Evolutionary conservation across 2,113 vertebrate species (phyloP).

Genomic region (Speoplatyrhinus poulsoni): DNA sequence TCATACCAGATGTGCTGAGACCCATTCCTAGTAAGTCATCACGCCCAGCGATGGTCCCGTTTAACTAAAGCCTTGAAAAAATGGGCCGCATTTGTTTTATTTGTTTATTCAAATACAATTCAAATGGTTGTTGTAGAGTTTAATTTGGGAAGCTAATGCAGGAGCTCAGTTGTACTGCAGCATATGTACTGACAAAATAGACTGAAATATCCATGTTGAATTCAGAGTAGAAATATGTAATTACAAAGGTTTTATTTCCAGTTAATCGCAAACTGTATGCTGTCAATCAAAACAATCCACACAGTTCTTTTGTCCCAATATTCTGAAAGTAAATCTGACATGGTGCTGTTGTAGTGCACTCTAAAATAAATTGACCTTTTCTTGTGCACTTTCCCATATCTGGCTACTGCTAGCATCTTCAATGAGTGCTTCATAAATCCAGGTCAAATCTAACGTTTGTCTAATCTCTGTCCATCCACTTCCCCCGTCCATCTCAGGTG

Average conservation of each 20-base stretch:
- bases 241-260: no score
- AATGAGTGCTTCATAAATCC: no score
- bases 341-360: neutral
- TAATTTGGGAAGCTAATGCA: neutral
- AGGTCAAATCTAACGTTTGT: neutral
- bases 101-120: neutral
- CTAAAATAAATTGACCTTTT: neutral
- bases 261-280: neutral
- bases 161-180: no score
- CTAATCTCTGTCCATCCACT: neutral
- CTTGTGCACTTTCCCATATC: neutral
- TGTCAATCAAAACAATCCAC: no score
- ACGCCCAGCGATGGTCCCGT: neutral
- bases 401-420: neutral
- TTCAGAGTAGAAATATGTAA: no score
- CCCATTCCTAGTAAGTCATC: slow-evolving; percentile 89
- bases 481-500: slow-evolving; percentile 74
- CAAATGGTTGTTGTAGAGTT: no score
- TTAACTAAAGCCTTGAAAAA: neutral
- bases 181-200: no score
- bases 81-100: no score
- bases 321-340: neutral
- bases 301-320: no score
- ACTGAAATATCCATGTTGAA: no score
- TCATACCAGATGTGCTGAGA: slow-evolving; percentile 88